Evolutionary conservation across 2,888 invertebrate genomes (phyloP), one percentile per base, ranked within the genome.

Genomic region (Acrobasis consociella): DNA sequence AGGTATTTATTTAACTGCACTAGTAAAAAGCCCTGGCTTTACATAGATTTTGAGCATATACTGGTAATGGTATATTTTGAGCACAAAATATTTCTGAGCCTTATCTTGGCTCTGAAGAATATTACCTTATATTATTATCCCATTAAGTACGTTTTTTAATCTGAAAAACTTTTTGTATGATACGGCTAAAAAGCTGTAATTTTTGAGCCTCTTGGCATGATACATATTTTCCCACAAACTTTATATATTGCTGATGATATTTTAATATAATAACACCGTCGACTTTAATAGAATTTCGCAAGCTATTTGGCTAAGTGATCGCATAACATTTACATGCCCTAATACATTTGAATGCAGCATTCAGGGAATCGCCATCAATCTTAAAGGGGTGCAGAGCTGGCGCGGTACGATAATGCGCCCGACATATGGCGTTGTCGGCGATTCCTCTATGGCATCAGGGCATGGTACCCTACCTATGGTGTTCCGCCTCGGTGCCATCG

Each of bases 301-400:
- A 81, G 77, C 84, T 85, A 89, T 89, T 90, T 85, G 75, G 76
- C 84, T 89, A 88, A 90, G 89, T 87, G 86, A 86, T 87, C 82
- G 81, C 85, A 86, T 88, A 89, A 87, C 88, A 91, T 91, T 91
- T 91, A 91, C 87, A 92, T 91, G 92, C 85, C 85, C 86, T 86
- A 84, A 83, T 91, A 90, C 89, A 74, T 86, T 86, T 82, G 83
- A 91, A 91, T 91, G 84, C 81, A 79, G 68, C 73, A 68, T 76
- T 74, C 67, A 78, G 81, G 81, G 80, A 81, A 83, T 83, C 78
- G 84, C 82, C 89, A 91, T 91, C 91, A 91, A 92, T 91, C 91
- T 89, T 87, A 72, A 77, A 85, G 84, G 90, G 91, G 85, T 83
- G 85, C 75, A 76, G 78, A 76, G 73, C 70, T 70, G 71, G 71